These are phyloP conservation scores for Hylaea fasciaria DNA, from an alignment of 2,888 invertebrate genomes.

Conservation along the genomic window DNA sequence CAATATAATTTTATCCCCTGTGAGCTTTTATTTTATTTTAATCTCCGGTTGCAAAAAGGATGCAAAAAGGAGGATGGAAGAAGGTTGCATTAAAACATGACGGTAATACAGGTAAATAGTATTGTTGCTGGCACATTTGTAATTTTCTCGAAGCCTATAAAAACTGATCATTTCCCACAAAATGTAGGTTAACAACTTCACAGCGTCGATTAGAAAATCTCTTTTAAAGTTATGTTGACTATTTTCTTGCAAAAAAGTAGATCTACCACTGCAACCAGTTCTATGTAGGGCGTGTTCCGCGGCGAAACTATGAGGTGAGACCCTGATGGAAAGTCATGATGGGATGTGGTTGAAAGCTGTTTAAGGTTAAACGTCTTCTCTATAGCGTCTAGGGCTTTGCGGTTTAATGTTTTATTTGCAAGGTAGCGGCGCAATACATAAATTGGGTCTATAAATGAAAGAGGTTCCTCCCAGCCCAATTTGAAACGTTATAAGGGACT, in stretches of 20 bases:
- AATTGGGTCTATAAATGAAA: too few species aligned
- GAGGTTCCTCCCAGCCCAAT: too few species aligned
- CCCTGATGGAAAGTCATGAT: constrained; percentile 15
- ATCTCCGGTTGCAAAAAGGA: too few species aligned
- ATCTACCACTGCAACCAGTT: constrained; percentile 27
- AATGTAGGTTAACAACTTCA: constrained; percentile 22
- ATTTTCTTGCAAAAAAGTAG: constrained; percentile 30
- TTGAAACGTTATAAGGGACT: too few species aligned
- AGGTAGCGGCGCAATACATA: not conserved
- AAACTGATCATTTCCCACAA: constrained; percentile 13
- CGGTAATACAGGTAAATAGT: too few species aligned
- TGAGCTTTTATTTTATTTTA: too few species aligned
- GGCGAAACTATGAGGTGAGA: constrained; percentile 33
- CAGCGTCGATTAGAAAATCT: constrained; percentile 13
- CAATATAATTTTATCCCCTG: too few species aligned
- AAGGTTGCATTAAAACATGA: too few species aligned
- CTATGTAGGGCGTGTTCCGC: not conserved
- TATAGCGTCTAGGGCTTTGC: not conserved
- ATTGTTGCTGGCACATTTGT: not conserved
- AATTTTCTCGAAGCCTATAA: constrained; percentile 2
- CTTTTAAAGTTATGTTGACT: constrained; percentile 23
- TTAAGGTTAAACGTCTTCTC: constrained; percentile 15
- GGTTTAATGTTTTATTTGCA: not conserved
- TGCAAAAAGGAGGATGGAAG: too few species aligned
- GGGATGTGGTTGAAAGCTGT: constrained; percentile 7